Evolutionary conservation across 2,113 vertebrate genomes (phyloP).

Genomic region (Callionymus lyra): DNA sequence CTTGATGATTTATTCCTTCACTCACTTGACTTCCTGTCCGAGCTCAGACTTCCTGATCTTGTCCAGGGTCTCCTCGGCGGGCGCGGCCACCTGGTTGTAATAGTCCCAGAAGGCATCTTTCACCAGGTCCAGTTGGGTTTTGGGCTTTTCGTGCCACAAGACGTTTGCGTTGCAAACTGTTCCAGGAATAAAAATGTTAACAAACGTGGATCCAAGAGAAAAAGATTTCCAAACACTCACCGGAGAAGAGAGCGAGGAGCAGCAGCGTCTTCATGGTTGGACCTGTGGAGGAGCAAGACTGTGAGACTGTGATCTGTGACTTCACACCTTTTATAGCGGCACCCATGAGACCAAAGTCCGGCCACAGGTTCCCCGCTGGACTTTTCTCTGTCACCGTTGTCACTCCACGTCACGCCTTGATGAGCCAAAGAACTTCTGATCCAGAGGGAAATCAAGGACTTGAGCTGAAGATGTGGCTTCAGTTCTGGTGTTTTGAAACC

Average conservation of each 20-base stretch:
- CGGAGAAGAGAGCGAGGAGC: slow-evolving; percentile 43
- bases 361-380: slow-evolving; percentile 28
- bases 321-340: slow-evolving; percentile 15
- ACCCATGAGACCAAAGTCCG: slow-evolving; percentile 44
- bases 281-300: slow-evolving; percentile 10
- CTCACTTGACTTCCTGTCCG: slow-evolving; percentile 57
- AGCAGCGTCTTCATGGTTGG: slow-evolving; percentile 52
- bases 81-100: slow-evolving; percentile 42
- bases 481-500: no score
- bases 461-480: no score
- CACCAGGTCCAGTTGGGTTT: slow-evolving; percentile 48
- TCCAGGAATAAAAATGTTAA: neutral
- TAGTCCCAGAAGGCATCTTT: slow-evolving; percentile 64
- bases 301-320: no score
- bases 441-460: no score
- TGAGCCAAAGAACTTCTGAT: neutral
- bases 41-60: slow-evolving; percentile 51
- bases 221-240: slow-evolving; percentile 22
- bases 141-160: slow-evolving; percentile 48
- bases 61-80: slow-evolving; percentile 47
- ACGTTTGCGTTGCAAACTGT: slow-evolving; percentile 58
- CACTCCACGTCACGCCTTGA: slow-evolving; percentile 18
- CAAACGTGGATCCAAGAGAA: neutral
- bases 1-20: neutral
- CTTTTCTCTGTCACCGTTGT: slow-evolving; percentile 12